Evolutionary conservation across 37 sponge, comb jelly and placozoan species (phyloP).

Genomic region (Spongilla lacustris): DNA sequence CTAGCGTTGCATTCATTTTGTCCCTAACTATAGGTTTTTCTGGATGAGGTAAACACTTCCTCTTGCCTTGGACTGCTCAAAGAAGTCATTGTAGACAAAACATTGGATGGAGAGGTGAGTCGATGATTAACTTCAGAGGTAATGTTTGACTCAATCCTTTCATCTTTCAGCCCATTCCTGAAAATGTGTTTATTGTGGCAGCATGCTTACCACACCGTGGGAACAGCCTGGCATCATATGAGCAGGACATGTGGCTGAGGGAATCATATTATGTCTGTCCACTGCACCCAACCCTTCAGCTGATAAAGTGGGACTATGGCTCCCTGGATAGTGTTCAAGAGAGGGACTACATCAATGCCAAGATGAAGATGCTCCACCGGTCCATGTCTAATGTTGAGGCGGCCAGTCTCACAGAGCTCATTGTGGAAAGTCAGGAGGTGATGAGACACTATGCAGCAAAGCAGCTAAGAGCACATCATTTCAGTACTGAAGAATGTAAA

Average conservation of each 20-base stretch:
- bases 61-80: constrained; percentile 69
- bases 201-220: constrained; percentile 78
- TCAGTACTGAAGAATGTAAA: not conserved
- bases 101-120: constrained; percentile 51
- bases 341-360: constrained; percentile 56
- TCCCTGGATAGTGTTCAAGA: constrained; percentile 55
- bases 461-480: constrained; percentile 31
- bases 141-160: not conserved
- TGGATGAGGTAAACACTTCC: constrained; percentile 75
- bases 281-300: constrained; percentile 59
- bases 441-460: constrained; percentile 75
- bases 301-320: constrained; percentile 64
- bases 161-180: constrained; percentile 21
- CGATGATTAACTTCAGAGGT: not conserved
- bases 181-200: constrained; percentile 71
- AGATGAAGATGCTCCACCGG: constrained; percentile 30
- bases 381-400: constrained; percentile 20
- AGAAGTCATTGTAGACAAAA: constrained; percentile 60
- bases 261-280: constrained; percentile 63
- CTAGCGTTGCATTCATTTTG: not conserved
- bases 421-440: constrained; percentile 69
- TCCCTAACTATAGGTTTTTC: constrained; percentile 30
- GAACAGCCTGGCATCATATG: constrained; percentile 18
- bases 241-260: constrained; percentile 46
- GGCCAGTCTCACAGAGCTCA: constrained; percentile 61